Conservation (phyloP, 1,140 invertebrate genomes). For the Sycophila sp. region DNA sequence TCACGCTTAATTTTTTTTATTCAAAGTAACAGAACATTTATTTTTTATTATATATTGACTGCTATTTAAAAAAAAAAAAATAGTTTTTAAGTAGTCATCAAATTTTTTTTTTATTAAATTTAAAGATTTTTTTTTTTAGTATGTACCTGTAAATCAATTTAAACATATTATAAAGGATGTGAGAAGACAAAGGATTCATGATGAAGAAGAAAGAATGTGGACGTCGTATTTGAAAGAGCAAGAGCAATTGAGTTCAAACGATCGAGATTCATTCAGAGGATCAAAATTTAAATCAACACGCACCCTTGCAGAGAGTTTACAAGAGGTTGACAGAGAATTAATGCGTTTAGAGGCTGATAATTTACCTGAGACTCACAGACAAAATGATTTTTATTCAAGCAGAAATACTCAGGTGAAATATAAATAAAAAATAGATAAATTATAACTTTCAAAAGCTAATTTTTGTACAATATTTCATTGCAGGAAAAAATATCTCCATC, state of each 20-base stretch:
- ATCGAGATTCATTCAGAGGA: no score
- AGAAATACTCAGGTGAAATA: not conserved
- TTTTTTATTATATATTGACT: no score
- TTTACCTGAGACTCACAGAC: constrained; percentile 41
- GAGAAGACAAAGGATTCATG: constrained; percentile 49
- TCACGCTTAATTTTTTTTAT: not conserved
- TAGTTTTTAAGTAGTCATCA: not conserved
- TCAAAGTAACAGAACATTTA: not conserved
- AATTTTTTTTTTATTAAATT: not conserved
- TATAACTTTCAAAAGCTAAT: not conserved
- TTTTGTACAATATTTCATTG: constrained; percentile 7
- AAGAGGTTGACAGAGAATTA: constrained; percentile 49
- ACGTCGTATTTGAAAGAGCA: constrained; percentile 52
- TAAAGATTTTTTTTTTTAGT: constrained; percentile 47
- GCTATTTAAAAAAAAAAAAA: not conserved
- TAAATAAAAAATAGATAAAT: not conserved
- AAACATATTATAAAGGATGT: constrained; percentile 58
- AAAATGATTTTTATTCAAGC: constrained; percentile 1
- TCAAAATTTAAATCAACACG: constrained; percentile 13
- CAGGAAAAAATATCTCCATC: not conserved
- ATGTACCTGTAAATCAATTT: constrained; percentile 56
- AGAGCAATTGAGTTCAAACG: constrained; percentile 25
- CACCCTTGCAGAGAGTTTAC: constrained; percentile 40
- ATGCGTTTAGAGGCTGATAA: constrained; percentile 48
- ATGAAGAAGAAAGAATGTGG: constrained; percentile 55